These are phyloP conservation scores for Heliconius charithonia DNA, from an alignment of 2,888 invertebrate species.

Conservation along the genomic window DNA sequence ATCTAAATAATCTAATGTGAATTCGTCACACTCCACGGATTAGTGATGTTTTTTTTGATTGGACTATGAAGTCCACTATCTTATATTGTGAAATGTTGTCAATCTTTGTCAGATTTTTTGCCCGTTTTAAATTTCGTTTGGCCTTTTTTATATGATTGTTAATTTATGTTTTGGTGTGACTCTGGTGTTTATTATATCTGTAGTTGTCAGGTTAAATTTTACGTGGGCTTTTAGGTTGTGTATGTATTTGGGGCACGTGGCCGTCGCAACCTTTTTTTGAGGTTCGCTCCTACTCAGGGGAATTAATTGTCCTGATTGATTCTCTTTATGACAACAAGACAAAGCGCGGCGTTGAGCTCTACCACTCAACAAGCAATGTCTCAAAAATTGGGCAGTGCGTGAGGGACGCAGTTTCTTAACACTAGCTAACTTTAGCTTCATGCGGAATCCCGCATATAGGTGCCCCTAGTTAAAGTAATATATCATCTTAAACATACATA, in stretches of 20 bases:
- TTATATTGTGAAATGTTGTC: conserved; percentile 29
- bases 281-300: no score
- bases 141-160: background rate
- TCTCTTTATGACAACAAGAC: background rate
- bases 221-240: no score
- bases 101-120: background rate
- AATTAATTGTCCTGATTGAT: no score
- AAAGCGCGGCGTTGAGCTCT: background rate
- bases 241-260: no score
- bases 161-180: background rate
- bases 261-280: no score
- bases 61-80: conserved; percentile 16
- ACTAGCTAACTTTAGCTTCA: no score
- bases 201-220: no score
- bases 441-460: background rate
- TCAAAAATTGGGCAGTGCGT: background rate
- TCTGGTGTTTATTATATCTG: background rate
- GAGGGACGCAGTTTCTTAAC: background rate
- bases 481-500: background rate
- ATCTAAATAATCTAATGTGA: conserved; percentile 19
- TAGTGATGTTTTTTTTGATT: conserved; percentile 13
- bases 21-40: conserved; percentile 13
- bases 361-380: background rate
- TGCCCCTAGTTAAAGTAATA: background rate
- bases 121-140: background rate